Conservation (phyloP, 1,140 invertebrate genomes). For the Musca vetustissima region DNA sequence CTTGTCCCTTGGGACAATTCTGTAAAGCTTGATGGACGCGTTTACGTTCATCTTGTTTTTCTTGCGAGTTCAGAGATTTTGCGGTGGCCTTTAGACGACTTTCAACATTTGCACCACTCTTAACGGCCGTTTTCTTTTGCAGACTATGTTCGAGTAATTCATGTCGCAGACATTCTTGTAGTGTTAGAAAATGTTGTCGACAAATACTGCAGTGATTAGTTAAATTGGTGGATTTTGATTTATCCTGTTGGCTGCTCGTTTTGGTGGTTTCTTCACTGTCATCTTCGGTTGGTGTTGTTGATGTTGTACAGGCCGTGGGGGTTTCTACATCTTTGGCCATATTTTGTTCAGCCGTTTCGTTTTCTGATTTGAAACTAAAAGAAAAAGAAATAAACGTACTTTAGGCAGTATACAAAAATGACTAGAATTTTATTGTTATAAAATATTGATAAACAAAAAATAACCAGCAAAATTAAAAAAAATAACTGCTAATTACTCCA, state of each 20-base stretch:
- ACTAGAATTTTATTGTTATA: constrained; percentile 1
- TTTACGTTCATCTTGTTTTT: not conserved
- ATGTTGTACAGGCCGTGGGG: not conserved
- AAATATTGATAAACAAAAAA: too few relatives aligned
- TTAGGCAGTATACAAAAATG: not conserved
- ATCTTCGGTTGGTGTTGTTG: not conserved
- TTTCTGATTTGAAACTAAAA: not conserved
- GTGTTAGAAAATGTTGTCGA: constrained; percentile 29
- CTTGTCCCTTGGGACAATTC: constrained; percentile 25
- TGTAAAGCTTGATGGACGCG: constrained; percentile 5
- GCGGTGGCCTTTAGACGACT: constrained; percentile 24
- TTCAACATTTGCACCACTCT: not conserved
- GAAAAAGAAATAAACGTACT: not conserved
- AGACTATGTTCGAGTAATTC: constrained; percentile 31
- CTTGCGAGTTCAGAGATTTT: constrained; percentile 35
- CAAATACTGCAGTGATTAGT: constrained; percentile 37
- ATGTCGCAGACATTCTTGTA: constrained; percentile 43
- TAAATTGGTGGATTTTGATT: too few relatives aligned
- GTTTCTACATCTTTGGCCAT: not conserved
- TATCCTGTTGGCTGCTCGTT: not conserved
- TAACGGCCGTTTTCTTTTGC: constrained; percentile 5
- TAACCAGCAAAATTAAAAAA: too few relatives aligned
- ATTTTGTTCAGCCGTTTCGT: too few relatives aligned
- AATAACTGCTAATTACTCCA: too few relatives aligned
- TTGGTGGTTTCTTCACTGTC: not conserved